Percentiles rank a stretch among this genome's conserved stretches.
Evolutionary conservation across 2,113 vertebrate genomes (phyloP).

Genomic region (Macquaria australasica): DNA sequence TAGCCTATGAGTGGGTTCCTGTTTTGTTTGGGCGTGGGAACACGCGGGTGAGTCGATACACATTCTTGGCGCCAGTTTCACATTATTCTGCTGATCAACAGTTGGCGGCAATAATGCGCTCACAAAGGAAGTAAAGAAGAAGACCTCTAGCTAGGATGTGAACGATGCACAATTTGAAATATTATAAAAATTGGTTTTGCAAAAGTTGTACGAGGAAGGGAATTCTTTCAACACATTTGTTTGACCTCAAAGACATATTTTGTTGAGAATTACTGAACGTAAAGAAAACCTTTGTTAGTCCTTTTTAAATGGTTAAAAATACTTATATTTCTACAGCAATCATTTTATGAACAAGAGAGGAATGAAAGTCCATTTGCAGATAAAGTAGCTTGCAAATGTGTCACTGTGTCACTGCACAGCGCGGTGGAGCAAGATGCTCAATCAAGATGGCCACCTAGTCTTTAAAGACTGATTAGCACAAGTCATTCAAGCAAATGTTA

Average conservation of each 20-base stretch:
- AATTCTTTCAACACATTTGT: neutral
- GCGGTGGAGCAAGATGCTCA: neutral
- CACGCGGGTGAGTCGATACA: neutral
- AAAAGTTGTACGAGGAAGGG: neutral
- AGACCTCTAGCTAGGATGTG: neutral
- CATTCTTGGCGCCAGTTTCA: neutral
- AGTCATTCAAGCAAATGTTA: constrained; percentile 27
- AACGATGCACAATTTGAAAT: neutral
- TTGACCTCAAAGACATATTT: neutral
- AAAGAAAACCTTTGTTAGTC: no score
- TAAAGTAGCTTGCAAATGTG: neutral
- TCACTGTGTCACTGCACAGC: no score
- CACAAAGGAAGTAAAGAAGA: neutral
- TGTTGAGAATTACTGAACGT: neutral
- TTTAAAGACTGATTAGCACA: constrained; percentile 39
- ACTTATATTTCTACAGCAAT: neutral
- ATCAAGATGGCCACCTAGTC: neutral
- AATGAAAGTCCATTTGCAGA: constrained; percentile 34
- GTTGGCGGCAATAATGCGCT: neutral
- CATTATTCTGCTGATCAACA: neutral
- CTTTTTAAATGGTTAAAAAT: neutral
- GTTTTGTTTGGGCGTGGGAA: neutral
- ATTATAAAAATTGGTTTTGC: neutral
- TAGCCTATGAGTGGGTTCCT: neutral
- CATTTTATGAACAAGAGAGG: constrained; percentile 10